Conservation (phyloP, 2,888 invertebrate genomes). For the Eudemis profundana region DNA sequence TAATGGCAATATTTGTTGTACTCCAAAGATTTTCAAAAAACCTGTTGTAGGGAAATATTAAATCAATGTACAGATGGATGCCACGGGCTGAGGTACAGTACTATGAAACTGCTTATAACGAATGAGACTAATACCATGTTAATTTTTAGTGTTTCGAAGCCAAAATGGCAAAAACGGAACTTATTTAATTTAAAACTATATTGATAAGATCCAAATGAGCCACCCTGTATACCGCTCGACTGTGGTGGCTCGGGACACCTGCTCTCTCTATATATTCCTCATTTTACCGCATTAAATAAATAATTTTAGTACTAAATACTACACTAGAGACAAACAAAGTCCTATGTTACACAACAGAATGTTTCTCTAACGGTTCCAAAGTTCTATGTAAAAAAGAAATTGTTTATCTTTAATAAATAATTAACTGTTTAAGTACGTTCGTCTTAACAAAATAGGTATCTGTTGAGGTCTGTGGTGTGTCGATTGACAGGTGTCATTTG, state of each 20-base stretch:
- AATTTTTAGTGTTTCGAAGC: not conserved
- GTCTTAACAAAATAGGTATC: too few species aligned
- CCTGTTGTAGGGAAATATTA: not conserved
- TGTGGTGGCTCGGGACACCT: conserved; percentile 14
- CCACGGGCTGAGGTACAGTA: conserved; percentile 7
- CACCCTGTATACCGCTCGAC: conserved; percentile 13
- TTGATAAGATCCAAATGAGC: conserved; percentile 6
- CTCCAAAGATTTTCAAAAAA: conserved; percentile 2
- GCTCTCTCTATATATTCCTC: conserved; percentile 2
- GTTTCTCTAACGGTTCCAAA: too few species aligned
- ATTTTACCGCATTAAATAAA: not conserved
- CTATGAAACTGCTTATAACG: conserved; percentile 7
- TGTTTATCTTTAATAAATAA: not conserved
- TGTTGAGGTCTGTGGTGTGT: too few species aligned
- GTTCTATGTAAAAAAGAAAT: conserved; percentile 1
- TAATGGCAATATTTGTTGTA: not conserved
- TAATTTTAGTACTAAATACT: conserved; percentile 5
- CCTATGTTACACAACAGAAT: conserved; percentile 1
- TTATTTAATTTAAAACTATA: conserved; percentile 3
- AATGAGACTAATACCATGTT: not conserved
- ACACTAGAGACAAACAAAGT: conserved; percentile 5
- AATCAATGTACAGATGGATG: conserved; percentile 10
- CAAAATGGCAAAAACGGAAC: conserved; percentile 7
- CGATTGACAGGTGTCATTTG: too few species aligned
- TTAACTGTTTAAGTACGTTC: not conserved